Evolutionary conservation across 2,888 invertebrate genomes (phyloP).

Genomic region (Cantharis rustica): DNA sequence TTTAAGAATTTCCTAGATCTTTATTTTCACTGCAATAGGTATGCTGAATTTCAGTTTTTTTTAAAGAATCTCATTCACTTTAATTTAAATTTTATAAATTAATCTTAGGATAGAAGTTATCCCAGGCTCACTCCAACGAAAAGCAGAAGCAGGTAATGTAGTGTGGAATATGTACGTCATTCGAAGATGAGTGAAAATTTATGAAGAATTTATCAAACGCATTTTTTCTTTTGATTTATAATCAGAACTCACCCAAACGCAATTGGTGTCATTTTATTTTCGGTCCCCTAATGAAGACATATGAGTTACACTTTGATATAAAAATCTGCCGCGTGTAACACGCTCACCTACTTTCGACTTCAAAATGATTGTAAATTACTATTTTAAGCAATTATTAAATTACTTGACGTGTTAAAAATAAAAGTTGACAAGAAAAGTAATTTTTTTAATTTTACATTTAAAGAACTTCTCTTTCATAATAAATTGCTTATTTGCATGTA

Average conservation of each 20-base stretch:
- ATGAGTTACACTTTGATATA: background rate
- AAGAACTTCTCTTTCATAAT: background rate
- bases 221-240: background rate
- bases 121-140: no score
- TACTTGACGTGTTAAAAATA: background rate
- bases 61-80: no score
- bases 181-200: background rate
- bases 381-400: conserved; percentile 2
- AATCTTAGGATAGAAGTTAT: no score
- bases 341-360: background rate
- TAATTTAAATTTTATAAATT: no score
- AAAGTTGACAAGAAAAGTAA: background rate
- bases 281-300: background rate
- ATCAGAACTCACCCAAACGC: background rate
- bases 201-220: background rate
- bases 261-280: background rate
- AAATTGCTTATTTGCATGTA: background rate
- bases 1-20: no score
- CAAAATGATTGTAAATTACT: background rate
- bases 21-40: no score
- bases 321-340: background rate
- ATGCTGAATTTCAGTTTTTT: no score
- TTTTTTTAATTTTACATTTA: background rate
- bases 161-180: no score
- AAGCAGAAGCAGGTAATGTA: no score